Evolutionary conservation across 2,888 invertebrate species (phyloP).

Genomic region (Coleophora deauratella): DNA sequence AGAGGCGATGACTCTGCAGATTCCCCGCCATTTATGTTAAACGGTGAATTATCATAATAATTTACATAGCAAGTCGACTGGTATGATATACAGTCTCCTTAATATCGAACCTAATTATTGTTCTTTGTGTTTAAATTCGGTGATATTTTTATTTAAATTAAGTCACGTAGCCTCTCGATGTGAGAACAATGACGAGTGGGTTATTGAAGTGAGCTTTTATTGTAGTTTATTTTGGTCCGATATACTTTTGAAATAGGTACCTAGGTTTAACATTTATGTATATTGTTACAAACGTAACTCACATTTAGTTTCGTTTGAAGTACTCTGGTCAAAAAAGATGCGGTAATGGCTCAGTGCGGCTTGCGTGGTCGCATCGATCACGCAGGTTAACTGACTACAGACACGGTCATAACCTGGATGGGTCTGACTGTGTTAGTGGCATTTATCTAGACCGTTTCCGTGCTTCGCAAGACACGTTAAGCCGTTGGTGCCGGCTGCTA

Average conservation of each 20-base stretch:
- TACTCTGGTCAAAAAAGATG: too few species aligned
- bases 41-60: slow-evolving; percentile 64
- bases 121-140: slow-evolving; percentile 64
- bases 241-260: slow-evolving; percentile 5
- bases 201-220: slow-evolving; percentile 26
- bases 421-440: too few species aligned
- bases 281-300: too few species aligned
- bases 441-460: too few species aligned
- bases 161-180: slow-evolving; percentile 42
- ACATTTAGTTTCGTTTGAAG: too few species aligned
- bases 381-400: too few species aligned
- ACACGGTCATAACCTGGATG: too few species aligned
- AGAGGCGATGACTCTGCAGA: slow-evolving; percentile 58
- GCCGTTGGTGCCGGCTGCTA: too few species aligned
- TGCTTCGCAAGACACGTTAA: too few species aligned
- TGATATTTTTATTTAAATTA: slow-evolving; percentile 52
- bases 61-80: slow-evolving; percentile 58
- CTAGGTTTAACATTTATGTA: slow-evolving; percentile 29
- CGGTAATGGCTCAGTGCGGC: too few species aligned
- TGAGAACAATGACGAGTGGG: slow-evolving; percentile 34
- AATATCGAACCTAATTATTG: slow-evolving; percentile 67
- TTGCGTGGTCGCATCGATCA: too few species aligned
- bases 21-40: slow-evolving; percentile 63
- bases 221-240: background rate
- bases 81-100: slow-evolving; percentile 48